Base-by-base conservation (phyloP, 2,888 invertebrate genomes). In the Mylabris sibirica region DNA sequence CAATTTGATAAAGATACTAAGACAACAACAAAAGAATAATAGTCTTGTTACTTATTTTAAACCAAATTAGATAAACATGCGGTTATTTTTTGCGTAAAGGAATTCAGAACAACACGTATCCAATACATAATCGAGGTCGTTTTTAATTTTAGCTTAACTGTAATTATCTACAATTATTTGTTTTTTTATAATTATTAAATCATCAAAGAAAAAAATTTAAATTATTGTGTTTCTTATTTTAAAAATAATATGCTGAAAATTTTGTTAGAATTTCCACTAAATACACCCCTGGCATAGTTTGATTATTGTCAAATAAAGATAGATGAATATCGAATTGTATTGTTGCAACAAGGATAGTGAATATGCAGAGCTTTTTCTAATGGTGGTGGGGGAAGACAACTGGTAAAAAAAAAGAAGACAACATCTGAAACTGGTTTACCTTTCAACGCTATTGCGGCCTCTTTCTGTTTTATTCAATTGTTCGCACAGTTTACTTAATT, bases 371-470 rank as follows among this genome's bases (percentile, higher is more conserved):
- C 49, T 49, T 49, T 49, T n/a, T 11, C 12, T 17, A 3, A 0
- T 49, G 1, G 49, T 20, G 3, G 49, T 49, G 49, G 49, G 49
- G 20, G 49, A 2, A 17, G 35, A 12, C 14, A n/a, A 14, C 14
- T n/a, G 14, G n/a, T n/a, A n/a, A n/a, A n/a, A n/a, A n/a, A n/a
- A n/a, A 41, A 41, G 14, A n/a, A 49, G 8, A 49, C 49, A 49
- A 20, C n/a, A n/a, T n/a, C 49, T 49, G 49, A 49, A 49, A 49
- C 49, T 20, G 20, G 49, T 49, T 49, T 49, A 49, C 49, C 49
- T 49, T 20, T 49, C 20, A 17, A 20, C 49, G 8, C 49, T 44
- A 44, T 17, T 44, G 44, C 44, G 44, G 44, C n/a, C 44, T 44
- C 30, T 30, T 30, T 30, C 30, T 30, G 30, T 30, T 30, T 30